Evolutionary conservation across 2,888 invertebrate species (phyloP).

Genomic region (Oxyteleia sp.): DNA sequence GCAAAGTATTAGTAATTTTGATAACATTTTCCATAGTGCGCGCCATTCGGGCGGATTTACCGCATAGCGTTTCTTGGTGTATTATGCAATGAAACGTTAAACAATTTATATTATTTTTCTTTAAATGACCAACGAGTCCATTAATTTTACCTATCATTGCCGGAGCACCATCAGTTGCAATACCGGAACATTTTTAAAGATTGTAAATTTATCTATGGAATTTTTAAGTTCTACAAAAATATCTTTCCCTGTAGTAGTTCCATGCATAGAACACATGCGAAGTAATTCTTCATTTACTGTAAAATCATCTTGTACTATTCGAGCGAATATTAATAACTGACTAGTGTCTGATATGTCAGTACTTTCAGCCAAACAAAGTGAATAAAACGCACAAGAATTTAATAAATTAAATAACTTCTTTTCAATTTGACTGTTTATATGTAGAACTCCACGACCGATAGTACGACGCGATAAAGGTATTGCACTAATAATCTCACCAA

Average conservation of each 20-base stretch:
- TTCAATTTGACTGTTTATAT: constrained; percentile 30
- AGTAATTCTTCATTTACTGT: constrained; percentile 44
- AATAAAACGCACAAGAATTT: constrained; percentile 18
- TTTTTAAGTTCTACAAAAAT: constrained; percentile 5
- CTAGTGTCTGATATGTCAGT: constrained; percentile 48
- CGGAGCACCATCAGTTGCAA: constrained; percentile 42
- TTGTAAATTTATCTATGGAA: constrained; percentile 3
- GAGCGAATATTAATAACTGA: constrained; percentile 54
- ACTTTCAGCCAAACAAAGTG: constrained; percentile 43
- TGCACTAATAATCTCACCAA: neutral
- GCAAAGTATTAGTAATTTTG: constrained; percentile 10
- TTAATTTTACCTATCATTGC: constrained; percentile 12
- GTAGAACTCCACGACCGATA: neutral
- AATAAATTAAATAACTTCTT: constrained; percentile 26
- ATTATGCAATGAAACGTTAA: constrained; percentile 19
- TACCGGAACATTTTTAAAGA: constrained; percentile 36
- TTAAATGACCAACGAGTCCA: constrained; percentile 23
- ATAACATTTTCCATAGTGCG: neutral
- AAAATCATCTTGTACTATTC: constrained; percentile 35
- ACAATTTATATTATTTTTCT: constrained; percentile 22
- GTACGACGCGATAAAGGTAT: neutral
- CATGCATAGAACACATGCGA: constrained; percentile 3
- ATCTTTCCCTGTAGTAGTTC: constrained; percentile 9
- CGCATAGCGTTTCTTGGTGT: constrained; percentile 3
- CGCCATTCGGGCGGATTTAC: neutral